Base-by-base conservation (phyloP, 1,140 invertebrate species). In the Drosophila setifemur region DNA sequence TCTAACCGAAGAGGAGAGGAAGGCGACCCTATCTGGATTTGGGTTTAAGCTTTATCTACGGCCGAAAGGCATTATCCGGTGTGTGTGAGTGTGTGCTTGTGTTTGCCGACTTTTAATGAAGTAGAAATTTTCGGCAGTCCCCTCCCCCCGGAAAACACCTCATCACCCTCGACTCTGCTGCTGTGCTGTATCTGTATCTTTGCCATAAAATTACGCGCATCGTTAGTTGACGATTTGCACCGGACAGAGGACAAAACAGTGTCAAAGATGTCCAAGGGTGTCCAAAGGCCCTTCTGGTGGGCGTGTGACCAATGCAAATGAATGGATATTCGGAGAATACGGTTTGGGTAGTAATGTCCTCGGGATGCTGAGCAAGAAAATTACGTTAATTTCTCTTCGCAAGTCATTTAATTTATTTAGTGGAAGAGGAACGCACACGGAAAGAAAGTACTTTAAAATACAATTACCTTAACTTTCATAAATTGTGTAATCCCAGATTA, bases 161-260 rank as follows among this genome's bases (percentile, higher is more conserved):
- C 52, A 7, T 12, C 40, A 11, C 8, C 8, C 26, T n/a, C n/a
- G n/a, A 31, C 49, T 11, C 23, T 23, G 2, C 14, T 4, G 9
- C 37, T n/a, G n/a, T n/a, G n/a, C n/a, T n/a, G n/a, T n/a, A n/a
- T n/a, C 63, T 64, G 49, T 64, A 63, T 85, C 75, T 54, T 57
- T 39, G 81, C 75, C 75, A 85, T 85, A 86, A 86, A 85, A 85
- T 85, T 85, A 85, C 81, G 75, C 75, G 81, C 81, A 76, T 85
- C 81, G 81, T 85, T 85, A 85, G 81, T 70, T 86, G 61, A 72
- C 76, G 75, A 73, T 85, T 86, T 82, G 61, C 81, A 81, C 63
- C 40, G 72, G 77, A 75, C 72, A 57, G 16, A 25, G 43, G 77
- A 67, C 12, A 42, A 9, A 48, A 26, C 33, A 48, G 70, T 74